A percentile compares a stretch with the other conserved stretches of the same genome.
These are phyloP conservation scores for Rallus crepitans DNA, from an alignment of 2,797 vertebrate genomes.

Conservation along the genomic window DNA sequence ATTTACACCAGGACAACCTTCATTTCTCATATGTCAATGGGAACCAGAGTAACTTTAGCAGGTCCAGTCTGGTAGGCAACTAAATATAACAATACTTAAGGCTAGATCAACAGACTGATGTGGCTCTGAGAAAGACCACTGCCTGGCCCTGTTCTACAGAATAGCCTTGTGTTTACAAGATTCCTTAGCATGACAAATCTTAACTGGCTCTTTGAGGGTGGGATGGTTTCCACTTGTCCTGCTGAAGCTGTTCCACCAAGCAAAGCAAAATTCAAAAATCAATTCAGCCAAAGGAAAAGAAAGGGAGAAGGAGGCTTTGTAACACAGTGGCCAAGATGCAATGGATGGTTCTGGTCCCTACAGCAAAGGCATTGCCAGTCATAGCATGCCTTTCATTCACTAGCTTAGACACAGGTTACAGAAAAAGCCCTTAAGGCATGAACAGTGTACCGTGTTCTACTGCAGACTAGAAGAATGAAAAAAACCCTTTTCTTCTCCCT, in stretches of 20 bases:
- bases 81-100: background rate
- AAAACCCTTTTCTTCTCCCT: background rate
- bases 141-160: background rate
- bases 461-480: background rate
- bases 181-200: background rate
- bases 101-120: background rate
- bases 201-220: background rate
- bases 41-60: background rate
- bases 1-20: background rate
- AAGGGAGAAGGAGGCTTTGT: background rate
- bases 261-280: background rate
- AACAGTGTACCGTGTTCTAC: background rate
- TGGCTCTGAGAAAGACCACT: background rate
- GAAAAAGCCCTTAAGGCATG: background rate
- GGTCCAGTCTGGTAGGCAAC: background rate
- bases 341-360: background rate
- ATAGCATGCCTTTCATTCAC: background rate
- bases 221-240: background rate
- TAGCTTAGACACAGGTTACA: background rate
- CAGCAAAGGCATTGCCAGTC: background rate
- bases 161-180: background rate
- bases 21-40: background rate
- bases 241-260: background rate
- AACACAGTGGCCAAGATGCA: background rate
- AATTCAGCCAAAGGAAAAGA: background rate